phyloP scores from a whole-genome alignment of 2,113 vertebrate species.

The sheep (Ovis aries) region ARS-UI_Ramb_v3.0 NC_056054.1:29816001-29816500 shows the following conservation, averaged over 20 bases:
- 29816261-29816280: background rate
- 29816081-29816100: background rate
- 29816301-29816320: background rate
- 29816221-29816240: background rate
- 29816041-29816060: background rate
- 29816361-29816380: background rate
- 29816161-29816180: background rate
- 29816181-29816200: background rate
- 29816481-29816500: background rate
- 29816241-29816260: background rate
- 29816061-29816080: background rate
- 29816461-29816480: background rate
- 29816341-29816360: background rate
- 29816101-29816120: background rate
- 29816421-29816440: background rate
- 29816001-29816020: background rate
- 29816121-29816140: background rate
- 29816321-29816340: background rate
- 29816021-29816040: background rate
- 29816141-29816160: background rate
- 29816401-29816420: background rate
- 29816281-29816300: background rate
- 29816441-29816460: background rate
- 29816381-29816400: background rate
- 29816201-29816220: background rate